Evolutionary conservation across 35 echinoderm and acorn worm species (phyloP), one percentile per base, ranked within the genome.

Genomic region (Holothuria glaberrima): DNA sequence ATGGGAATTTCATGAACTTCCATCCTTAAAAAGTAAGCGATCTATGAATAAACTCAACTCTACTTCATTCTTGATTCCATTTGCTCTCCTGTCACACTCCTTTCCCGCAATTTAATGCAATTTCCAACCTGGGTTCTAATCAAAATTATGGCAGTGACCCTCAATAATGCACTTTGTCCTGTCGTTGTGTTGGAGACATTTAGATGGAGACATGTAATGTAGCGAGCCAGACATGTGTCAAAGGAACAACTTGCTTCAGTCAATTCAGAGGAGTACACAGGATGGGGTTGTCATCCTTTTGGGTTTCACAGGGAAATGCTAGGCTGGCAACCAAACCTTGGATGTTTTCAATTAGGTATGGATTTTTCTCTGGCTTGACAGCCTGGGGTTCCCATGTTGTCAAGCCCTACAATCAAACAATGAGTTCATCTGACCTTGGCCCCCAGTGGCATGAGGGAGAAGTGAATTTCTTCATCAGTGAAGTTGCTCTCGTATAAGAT

Each of bases 271-370:
- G 10, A 75, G 50, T 38, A 78, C 74, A 24, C 74, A 78, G 74
- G 74, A 78, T 48, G 74, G 74, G 74, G 74, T 48, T 78, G 36
- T 48, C 36, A 50, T 48, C 41, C 20, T 26, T 20, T n/a, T 24
- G 41, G 21, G 41, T 78, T 78, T 41, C 19, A 50, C 50, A 48
- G 74, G 44, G 74, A 78, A 78, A 78, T 78, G 50, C 44, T 78
- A 78, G 74, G 50, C 38, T 78, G 22, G 38, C 25, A 52, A 78
- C 50, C 74, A 78, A 78, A 35, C 21, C 20, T 27, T 78, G 74
- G 74, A 78, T 78, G 74, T 78, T 78, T 78, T 78, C 74, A 78
- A 78, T 78, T 78, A 78, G 26, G 22, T 38, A 48, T 48, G 6
- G 20, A 48, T 24, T n/a, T 35, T 78, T 78, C 12, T 48, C 44